Evolutionary conservation across 1,140 invertebrate species (phyloP), one percentile per base, ranked within the genome.

Genomic region (Drosophila pectinifera): DNA sequence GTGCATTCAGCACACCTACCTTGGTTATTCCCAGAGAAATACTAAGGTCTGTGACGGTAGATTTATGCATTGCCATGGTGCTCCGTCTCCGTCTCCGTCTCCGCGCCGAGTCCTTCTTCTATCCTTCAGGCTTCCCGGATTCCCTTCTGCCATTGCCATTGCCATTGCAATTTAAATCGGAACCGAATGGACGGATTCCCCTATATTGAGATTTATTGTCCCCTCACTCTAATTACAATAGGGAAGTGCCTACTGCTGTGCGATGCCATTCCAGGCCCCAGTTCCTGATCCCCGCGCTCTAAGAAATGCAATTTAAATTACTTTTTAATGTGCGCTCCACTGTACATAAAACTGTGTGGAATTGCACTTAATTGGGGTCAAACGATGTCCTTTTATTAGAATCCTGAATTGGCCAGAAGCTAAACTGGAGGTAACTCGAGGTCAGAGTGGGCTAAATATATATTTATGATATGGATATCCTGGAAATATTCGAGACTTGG

Each of bases 271-370:
- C 24, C 38, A 58, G 72, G 26, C 53, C 59, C 53, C 59, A 18
- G 24, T 16, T 58, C 74, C 65, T 38, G 62, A 62, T 68, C 42
- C 63, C 64, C 34, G 43, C 42, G 73, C 54, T 39, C 43, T 57
- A 45, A 80, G 72, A 82, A 86, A 88, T 86, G 88, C 78, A 88
- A 86, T 86, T 88, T 86, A 86, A 86, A 86, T 86, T 72, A 68
- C 59, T 88, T 88, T 86, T 86, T 86, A 86, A 86, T 86, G 79
- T 78, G 43, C 62, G 13, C 11, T 16, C n/a, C 48, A n/a, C 2
- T n/a, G 28, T 51, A 20, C 28, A 53, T 53, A 48, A 80, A 72
- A 76, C 63, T 41, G 67, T 58, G 51, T 59, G 18, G 45, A 65
- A 76, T 63, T 80, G 78, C 80, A 84, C 75, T 84, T 65, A 67